Base-by-base conservation (phyloP, 2,113 vertebrate genomes). In the Hippolais icterina region DNA sequence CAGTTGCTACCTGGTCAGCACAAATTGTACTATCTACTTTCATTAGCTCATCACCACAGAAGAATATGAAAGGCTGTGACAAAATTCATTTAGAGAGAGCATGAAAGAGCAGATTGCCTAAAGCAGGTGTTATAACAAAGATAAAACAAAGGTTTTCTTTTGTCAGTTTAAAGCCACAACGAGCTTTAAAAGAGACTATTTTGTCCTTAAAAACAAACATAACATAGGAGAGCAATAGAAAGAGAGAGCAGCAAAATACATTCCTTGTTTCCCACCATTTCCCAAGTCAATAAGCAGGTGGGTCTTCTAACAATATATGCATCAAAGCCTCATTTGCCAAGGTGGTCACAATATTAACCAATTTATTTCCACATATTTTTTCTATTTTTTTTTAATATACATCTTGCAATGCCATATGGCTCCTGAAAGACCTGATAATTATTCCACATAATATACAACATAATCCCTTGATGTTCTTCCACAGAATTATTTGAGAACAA, bases 1-100 rank as follows among this genome's bases (percentile, higher is more conserved):
- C 98, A 98, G 98, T 98, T 98, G 98, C 98, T 99, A 99, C 99
- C 99, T 99, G 99, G 99, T 98, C 99, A 99, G 98, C 98, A 98
- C 98, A 99, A 99, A 99, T 99, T 99, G 98, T 98, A 98, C 99
- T 96, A 99, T 99, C 99, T 98, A 98, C 99, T 99, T 99, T 99
- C 99, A 99, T 99, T 99, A 99, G 99, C 97, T 97, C 98, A 97
- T 99, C 97, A 96, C 98, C 85, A 97, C 97, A 96, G 98, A 98
- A 98, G 98, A 99, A 98, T 99, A 98, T 98, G 99, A 99, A 99
- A 98, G 99, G 98, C 98, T 98, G 98, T 99, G 99, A 99, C 99
- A 99, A 99, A 99, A 99, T 99, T 99, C 98, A 99, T 99, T 99
- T 99, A 98, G 98, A 97, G 98, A 98, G 97, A 97, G 97, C 86